Base-by-base conservation (phyloP, 2,888 invertebrate species). In the Octonoba sinensis region DNA sequence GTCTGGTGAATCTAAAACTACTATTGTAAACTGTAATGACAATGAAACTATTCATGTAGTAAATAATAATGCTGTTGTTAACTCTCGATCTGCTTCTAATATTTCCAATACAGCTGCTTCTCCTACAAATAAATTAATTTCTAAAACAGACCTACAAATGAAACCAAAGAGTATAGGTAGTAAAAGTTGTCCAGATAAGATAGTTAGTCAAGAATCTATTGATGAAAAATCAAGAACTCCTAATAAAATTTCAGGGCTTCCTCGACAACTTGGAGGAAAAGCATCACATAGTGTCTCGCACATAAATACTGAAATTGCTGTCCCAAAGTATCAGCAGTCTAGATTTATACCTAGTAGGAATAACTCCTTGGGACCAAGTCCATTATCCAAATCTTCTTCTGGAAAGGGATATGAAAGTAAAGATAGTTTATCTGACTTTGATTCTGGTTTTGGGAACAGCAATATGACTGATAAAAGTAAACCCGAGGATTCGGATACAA, bases 361-460 rank as follows among this genome's bases (percentile, higher is more conserved):
- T 66, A 22, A 13, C 15, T 70, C 73, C 18, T 20, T 18, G 56
- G 81, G 74, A 12, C 47, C 54, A 18, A 79, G 79, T 66, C 79
- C 79, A 18, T n/a, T 57, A n/a, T 73, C 72, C 59, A 82, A 82
- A 71, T 70, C 70, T 4, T 73, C 79, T 20, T 79, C 79, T n/a
- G 56, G 67, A 16, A 79, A 79, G 49, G 73, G 73, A 1, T 79
- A 62, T 47, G 79, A 75, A 44, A 83, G 79, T 54, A 70, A 51
- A 27, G 75, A 79, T 20, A 79, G 79, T 27, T 56, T 79, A 4
- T 74, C 75, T 13, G 84, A 82, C 36, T 67, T 73, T 51, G 82
- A 84, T 70, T 84, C 81, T 24, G 84, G 81, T 6, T 27, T 84
- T 46, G 84, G 84, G 8, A 84, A 67, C 20, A 82, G 82, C 60